Percentiles rank a stretch among this genome's conserved stretches.
phyloP scores from a whole-genome alignment of 2,888 invertebrate genomes.

The Drosophila antonietae region DNA sequence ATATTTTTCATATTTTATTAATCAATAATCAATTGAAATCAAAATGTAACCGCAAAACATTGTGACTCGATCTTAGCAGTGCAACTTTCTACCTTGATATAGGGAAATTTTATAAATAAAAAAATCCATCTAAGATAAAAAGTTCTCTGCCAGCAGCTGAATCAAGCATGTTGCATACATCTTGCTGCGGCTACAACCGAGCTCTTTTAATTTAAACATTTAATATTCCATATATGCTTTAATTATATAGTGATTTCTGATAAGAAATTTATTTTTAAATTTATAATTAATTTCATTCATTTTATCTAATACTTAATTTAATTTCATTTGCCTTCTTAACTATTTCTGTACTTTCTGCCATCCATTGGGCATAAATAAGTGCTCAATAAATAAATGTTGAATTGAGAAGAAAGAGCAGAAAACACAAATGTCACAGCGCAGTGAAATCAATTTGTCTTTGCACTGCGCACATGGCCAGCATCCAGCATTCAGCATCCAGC shows the following conservation, averaged over 20 bases:
- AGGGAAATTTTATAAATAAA: constrained; percentile 16
- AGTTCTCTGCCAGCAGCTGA: neutral
- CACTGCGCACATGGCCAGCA: constrained; percentile 39
- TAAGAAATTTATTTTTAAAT: too few relatives aligned
- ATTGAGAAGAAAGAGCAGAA: constrained; percentile 11
- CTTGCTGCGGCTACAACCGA: neutral
- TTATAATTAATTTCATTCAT: neutral
- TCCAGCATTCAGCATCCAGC: neutral
- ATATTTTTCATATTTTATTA: too few relatives aligned
- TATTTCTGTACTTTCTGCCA: neutral
- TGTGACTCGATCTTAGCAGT: neutral
- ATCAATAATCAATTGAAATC: too few relatives aligned
- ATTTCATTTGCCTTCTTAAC: neutral
- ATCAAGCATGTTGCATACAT: constrained; percentile 10
- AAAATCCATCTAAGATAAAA: too few relatives aligned
- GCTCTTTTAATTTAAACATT: too few relatives aligned
- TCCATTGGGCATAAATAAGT: constrained; percentile 45
- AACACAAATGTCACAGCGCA: constrained; percentile 42
- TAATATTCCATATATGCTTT: neutral
- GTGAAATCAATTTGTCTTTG: constrained; percentile 69
- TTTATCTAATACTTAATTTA: neutral
- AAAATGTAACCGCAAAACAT: too few relatives aligned
- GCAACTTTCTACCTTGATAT: neutral
- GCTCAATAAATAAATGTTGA: constrained; percentile 58
- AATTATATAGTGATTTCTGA: too few relatives aligned